Base-by-base conservation (phyloP, 2,113 vertebrate genomes). In the Carassius carassius region DNA sequence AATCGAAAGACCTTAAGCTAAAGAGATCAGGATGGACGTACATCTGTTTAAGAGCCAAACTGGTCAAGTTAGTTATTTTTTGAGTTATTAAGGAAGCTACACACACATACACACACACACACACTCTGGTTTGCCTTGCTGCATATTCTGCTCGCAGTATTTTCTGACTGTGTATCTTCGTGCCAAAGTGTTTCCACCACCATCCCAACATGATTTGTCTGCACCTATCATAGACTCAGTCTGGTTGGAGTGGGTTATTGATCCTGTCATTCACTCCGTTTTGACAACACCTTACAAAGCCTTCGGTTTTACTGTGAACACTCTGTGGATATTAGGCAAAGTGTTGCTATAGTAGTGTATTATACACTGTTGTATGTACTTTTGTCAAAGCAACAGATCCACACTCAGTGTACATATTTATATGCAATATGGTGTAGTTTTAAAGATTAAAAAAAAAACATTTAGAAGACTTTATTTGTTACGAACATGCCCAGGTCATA, bases 131-230 rank as follows among this genome's bases (percentile, higher is more conserved):
- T 65, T 49, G 84, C 25, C 51, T 81, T 44, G 80, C 83, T 86
- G 58, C 84, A 85, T 84, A 80, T 87, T 74, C 65, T 81, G 49
- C 78, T 88, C 19, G 35, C 58, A 47, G 51, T 76, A 80, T 73
- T 41, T 60, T 78, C 29, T 8, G 51, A 81, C 86, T 75, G 41
- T 88, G 78, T 82, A 77, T 81, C 49, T 84, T 21, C 5, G 79
- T 88, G 87, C 87, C 87, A 88, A 87, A 88, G 67, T 56, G 75
- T 85, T 72, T 82, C 54, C 74, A 67, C 76, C 69, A 56, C 79
- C 58, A 82, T 72, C 35, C 65, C 83, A 74, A 35, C 41, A 56
- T 29, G 77, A 56, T 63, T 81, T 12, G 47, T 35, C 41, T 56
- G n/a, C 32, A 32, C 76, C 17, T 54, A 32, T 23, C 11, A 19